phyloP scores from a whole-genome alignment of 2,797 vertebrate genomes.

The Phataginus tetradactyla region DNA sequence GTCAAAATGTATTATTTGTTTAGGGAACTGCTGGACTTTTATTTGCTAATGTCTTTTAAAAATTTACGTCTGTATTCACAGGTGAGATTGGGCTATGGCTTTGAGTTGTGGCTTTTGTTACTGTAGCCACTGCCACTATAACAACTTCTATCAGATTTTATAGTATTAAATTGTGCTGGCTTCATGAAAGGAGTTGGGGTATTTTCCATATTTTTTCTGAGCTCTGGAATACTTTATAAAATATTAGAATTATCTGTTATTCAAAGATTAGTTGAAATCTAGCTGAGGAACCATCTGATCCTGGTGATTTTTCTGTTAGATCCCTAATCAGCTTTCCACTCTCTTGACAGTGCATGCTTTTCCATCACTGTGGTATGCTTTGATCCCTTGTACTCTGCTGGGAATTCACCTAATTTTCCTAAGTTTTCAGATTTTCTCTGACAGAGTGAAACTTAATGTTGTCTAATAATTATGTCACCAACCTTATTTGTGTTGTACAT shows the following conservation, averaged over 20 bases:
- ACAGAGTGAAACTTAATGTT: not conserved
- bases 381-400: not conserved
- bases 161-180: not conserved
- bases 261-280: not conserved
- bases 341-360: not conserved
- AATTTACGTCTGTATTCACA: not conserved
- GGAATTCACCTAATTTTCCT: not conserved
- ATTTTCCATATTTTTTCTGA: not conserved
- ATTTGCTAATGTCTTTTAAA: not conserved
- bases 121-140: not conserved
- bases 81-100: not conserved
- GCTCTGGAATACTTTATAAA: not conserved
- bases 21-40: not conserved
- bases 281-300: not conserved
- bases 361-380: not conserved
- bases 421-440: not conserved
- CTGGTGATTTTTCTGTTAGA: not conserved
- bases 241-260: not conserved
- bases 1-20: not conserved
- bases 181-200: not conserved
- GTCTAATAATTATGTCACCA: not conserved
- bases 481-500: not conserved
- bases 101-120: not conserved
- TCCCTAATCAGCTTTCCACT: not conserved
- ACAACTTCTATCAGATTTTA: not conserved